Conservation (phyloP, 2,888 invertebrate genomes). For the Corbicula japonica region DNA sequence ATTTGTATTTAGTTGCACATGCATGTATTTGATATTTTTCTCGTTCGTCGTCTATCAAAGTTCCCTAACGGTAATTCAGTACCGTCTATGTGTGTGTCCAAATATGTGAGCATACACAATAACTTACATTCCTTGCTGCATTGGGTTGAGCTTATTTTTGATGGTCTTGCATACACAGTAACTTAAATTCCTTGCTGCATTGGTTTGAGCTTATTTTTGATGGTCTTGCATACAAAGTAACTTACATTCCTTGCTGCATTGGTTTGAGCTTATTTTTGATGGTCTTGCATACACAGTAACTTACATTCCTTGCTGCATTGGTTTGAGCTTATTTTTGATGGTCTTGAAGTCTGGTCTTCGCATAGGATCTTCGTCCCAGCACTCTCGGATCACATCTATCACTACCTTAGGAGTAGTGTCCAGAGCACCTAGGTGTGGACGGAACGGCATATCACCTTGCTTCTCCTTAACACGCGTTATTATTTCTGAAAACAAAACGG, state of each 20-base stretch:
- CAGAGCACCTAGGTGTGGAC: slow-evolving; percentile 93
- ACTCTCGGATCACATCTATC: slow-evolving; percentile 91
- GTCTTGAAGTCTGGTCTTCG: slow-evolving; percentile 95
- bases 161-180: too few species aligned
- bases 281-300: slow-evolving; percentile 89
- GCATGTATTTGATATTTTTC: too few species aligned
- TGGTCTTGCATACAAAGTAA: slow-evolving; percentile 89
- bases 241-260: slow-evolving; percentile 95
- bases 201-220: slow-evolving; percentile 95
- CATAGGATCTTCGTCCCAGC: slow-evolving; percentile 97
- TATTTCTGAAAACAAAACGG: slow-evolving; percentile 90
- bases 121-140: slow-evolving; percentile 95
- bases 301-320: slow-evolving; percentile 95
- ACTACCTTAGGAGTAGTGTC: slow-evolving; percentile 88
- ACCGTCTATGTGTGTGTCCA: too few species aligned
- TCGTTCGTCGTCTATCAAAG: too few species aligned
- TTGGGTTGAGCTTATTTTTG: slow-evolving; percentile 94
- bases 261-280: slow-evolving; percentile 96
- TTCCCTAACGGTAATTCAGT: too few species aligned
- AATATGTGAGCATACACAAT: too few species aligned
- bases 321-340: slow-evolving; percentile 95
- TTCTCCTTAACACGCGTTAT: slow-evolving; percentile 93
- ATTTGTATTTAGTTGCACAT: too few species aligned
- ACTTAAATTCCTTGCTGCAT: slow-evolving; percentile 94
- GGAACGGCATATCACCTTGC: slow-evolving; percentile 85